Evolutionary conservation across 1,140 invertebrate species (phyloP), one percentile per base, ranked within the genome.

Genomic region (Littorina saxatilis): DNA sequence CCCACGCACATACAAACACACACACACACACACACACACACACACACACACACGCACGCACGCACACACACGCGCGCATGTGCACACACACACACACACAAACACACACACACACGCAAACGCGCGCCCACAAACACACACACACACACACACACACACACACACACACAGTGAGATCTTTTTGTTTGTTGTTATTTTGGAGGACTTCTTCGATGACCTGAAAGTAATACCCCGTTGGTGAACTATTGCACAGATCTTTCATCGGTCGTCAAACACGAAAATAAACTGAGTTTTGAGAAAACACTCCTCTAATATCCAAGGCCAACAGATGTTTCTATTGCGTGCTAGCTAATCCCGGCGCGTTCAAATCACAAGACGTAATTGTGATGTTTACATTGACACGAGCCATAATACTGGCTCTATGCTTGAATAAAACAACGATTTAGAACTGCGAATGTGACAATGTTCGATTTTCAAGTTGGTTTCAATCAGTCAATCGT

Each of bases 31-130:
- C 63, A 70, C 50, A 55, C 63, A 52, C 40, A 43, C 79, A 74
- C 79, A 82, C 47, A 58, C 82, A 74, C 35, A 76, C 79, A 83
- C 47, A 63, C 79, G 43, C 43, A 29, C 43, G 50, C 52, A 43
- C 52, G 4, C 43, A 27, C 52, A 52, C 52, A 32, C 52, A 32
- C 73, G 20, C 52, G 4, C 52, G 40, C 43, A 52, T 37, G 20
- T 37, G 27, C 58, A 32, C 58, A 15, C 58, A 37, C 40, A 55
- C 39, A 55, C 80, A 0, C 29, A 58, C 52, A 17, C 47, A 76
- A 39, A 61, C 52, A 37, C 50, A 74, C 70, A 75, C 79, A 55
- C 66, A 52, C 68, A 76, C 37, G 76, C 61, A 83, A 27, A 35
- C 80, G 55, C 66, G 40, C 52, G 23, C 70, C 11, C 35, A 74